These are phyloP conservation scores for Andrena minutula DNA, from an alignment of 2,888 invertebrate species.

Conservation along the genomic window DNA sequence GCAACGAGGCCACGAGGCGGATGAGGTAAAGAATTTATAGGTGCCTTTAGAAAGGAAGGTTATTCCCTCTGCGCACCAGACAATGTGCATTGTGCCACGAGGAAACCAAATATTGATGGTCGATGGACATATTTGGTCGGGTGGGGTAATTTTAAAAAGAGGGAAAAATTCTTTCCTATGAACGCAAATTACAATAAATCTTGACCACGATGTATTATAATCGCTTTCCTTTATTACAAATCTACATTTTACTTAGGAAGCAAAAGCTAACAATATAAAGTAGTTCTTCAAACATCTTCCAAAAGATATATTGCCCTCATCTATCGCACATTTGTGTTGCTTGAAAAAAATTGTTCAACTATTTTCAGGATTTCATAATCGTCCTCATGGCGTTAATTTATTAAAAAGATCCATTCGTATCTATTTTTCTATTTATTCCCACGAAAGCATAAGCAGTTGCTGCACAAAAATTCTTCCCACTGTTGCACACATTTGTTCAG, in stretches of 20 bases:
- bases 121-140: conserved; percentile 14
- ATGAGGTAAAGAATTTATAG: conserved; percentile 25
- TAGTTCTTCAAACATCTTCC: too few species aligned
- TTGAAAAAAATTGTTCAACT: too few species aligned
- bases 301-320: too few species aligned
- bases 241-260: not conserved
- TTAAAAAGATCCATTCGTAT: too few species aligned
- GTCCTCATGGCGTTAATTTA: too few species aligned
- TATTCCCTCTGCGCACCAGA: conserved; percentile 10
- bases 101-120: conserved; percentile 31
- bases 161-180: not conserved
- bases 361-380: too few species aligned
- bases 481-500: too few species aligned
- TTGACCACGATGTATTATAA: not conserved
- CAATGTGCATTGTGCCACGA: conserved; percentile 17
- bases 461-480: too few species aligned
- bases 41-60: conserved; percentile 25
- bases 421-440: too few species aligned
- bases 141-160: not conserved
- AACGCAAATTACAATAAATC: not conserved
- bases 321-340: too few species aligned
- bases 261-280: too few species aligned
- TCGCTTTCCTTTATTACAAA: not conserved
- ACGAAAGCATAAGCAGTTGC: too few species aligned
- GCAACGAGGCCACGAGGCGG: conserved; percentile 19